These are phyloP conservation scores for Chanos chanos DNA, from an alignment of 2,797 vertebrate genomes.

Conservation along the genomic window DNA sequence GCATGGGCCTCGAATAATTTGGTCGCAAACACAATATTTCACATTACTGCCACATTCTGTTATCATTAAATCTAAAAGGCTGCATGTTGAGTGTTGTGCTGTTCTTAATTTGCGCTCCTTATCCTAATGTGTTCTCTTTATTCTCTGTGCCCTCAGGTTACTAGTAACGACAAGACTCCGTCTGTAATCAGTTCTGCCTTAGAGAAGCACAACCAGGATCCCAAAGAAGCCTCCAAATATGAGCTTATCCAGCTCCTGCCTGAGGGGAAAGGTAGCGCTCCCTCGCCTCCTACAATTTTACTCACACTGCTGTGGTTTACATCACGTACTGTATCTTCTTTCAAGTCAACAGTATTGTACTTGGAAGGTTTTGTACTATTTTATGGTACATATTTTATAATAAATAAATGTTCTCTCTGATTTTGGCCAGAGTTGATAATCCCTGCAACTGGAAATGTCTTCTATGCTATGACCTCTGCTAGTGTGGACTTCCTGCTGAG, in stretches of 20 bases:
- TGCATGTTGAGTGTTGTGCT: too few species aligned
- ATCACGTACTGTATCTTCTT: background rate
- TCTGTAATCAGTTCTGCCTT: constrained; percentile 82
- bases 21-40: too few species aligned
- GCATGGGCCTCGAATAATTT: too few species aligned
- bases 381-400: background rate
- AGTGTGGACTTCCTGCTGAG: constrained; percentile 83
- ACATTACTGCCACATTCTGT: too few species aligned
- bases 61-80: too few species aligned
- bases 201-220: constrained; percentile 86
- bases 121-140: background rate
- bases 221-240: constrained; percentile 69
- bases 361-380: background rate
- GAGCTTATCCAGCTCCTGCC: constrained; percentile 86
- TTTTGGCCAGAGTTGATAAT: constrained; percentile 78
- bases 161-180: constrained; percentile 89
- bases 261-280: constrained; percentile 80
- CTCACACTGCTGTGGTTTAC: background rate
- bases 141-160: constrained; percentile 70
- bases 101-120: background rate
- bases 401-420: constrained; percentile 1
- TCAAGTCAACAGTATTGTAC: background rate
- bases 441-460: constrained; percentile 83
- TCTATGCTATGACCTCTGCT: constrained; percentile 86
- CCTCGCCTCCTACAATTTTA: background rate